These are phyloP conservation scores for Ephialtes manifestator DNA, from an alignment of 2,888 invertebrate genomes.

Conservation along the genomic window DNA sequence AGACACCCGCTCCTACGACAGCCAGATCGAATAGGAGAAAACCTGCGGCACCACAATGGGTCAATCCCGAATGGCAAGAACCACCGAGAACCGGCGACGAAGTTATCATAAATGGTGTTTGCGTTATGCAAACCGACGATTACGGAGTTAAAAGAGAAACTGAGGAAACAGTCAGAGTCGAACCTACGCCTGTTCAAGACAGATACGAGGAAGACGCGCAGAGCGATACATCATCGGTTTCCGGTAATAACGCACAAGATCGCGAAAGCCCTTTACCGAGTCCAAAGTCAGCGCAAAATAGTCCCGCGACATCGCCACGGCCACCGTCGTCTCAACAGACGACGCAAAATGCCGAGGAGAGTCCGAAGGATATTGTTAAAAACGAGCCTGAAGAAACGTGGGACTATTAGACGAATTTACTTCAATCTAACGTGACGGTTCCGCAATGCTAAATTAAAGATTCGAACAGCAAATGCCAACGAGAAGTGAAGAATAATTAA, in stretches of 20 bases:
- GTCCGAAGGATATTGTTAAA: slow-evolving; percentile 83
- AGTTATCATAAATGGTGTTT: slow-evolving; percentile 97
- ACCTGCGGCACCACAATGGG: slow-evolving; percentile 99
- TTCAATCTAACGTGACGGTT: background rate
- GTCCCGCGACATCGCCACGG: slow-evolving; percentile 81
- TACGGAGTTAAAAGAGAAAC: slow-evolving; percentile 87
- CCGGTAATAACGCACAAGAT: slow-evolving; percentile 81
- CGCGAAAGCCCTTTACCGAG: slow-evolving; percentile 83
- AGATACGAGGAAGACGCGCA: slow-evolving; percentile 87
- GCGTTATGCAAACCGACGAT: slow-evolving; percentile 95
- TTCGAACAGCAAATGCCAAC: background rate
- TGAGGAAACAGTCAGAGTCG: slow-evolving; percentile 92
- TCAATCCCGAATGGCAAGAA: slow-evolving; percentile 97
- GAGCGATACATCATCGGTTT: slow-evolving; percentile 86
- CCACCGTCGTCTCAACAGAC: slow-evolving; percentile 80
- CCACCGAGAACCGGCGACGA: slow-evolving; percentile 88
- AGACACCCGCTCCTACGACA: slow-evolving; percentile 80
- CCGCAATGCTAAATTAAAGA: background rate
- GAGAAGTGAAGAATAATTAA: background rate
- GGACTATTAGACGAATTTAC: slow-evolving; percentile 79
- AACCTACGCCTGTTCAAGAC: slow-evolving; percentile 91
- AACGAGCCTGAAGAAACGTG: slow-evolving; percentile 85
- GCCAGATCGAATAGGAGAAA: slow-evolving; percentile 92
- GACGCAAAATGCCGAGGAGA: slow-evolving; percentile 76
- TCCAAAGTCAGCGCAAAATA: slow-evolving; percentile 82